phyloP scores from a whole-genome alignment of 2,888 invertebrate species.

The Rhagium mordax region DNA sequence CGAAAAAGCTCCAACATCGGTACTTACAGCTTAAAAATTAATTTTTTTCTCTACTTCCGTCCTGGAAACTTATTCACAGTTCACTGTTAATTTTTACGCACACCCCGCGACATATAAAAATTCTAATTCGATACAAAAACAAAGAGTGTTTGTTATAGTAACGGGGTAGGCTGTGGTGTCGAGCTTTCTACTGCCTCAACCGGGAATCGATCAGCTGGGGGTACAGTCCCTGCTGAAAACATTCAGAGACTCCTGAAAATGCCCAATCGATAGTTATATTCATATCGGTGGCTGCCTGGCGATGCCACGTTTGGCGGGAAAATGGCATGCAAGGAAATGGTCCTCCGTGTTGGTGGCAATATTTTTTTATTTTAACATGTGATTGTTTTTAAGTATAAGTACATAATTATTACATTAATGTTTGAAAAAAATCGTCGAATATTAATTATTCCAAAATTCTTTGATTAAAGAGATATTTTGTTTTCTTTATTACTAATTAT shows the following conservation, averaged over 20 bases:
- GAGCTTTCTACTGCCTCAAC: constrained; percentile 55
- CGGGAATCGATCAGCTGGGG: constrained; percentile 67
- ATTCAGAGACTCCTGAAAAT: constrained; percentile 46
- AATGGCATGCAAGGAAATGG: not conserved
- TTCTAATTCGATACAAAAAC: constrained; percentile 13
- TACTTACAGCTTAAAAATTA: not conserved
- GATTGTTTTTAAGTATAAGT: too few relatives aligned
- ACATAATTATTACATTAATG: too few relatives aligned
- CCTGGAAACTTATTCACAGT: not conserved
- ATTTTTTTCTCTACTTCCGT: not conserved
- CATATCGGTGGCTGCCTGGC: constrained; percentile 44
- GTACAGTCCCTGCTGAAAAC: constrained; percentile 61
- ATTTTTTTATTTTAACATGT: too few relatives aligned
- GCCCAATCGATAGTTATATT: constrained; percentile 52
- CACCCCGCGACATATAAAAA: constrained; percentile 12
- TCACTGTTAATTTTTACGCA: not conserved
- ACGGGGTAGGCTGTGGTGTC: constrained; percentile 45
- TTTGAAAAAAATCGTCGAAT: too few relatives aligned
- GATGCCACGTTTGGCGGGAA: constrained; percentile 41
- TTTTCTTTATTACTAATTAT: too few relatives aligned
- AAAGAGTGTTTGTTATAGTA: constrained; percentile 34
- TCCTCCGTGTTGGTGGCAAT: too few relatives aligned
- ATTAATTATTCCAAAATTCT: too few relatives aligned
- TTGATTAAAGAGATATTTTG: too few relatives aligned
- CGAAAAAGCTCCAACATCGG: not conserved